These are phyloP conservation scores for Peromyscus melanophrys DNA, from an alignment of 2,797 vertebrate species.

Conservation along the genomic window DNA sequence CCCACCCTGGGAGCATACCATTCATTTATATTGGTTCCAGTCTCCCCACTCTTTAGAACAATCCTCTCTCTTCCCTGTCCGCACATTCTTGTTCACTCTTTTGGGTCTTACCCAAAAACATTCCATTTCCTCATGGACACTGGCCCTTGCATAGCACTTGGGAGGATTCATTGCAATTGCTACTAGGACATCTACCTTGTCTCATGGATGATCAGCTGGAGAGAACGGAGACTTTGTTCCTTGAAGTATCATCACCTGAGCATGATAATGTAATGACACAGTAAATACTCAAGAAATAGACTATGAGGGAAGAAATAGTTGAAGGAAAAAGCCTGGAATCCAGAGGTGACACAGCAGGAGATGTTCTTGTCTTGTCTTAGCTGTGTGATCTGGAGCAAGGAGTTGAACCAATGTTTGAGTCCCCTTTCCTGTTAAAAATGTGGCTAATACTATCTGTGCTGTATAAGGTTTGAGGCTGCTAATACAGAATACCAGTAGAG, in stretches of 20 bases:
- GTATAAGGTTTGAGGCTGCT: neutral
- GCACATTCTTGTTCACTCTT: slow-evolving; percentile 25
- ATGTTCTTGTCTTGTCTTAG: neutral
- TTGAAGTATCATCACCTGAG: neutral
- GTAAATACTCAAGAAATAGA: slow-evolving; percentile 9
- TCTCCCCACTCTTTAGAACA: slow-evolving; percentile 21
- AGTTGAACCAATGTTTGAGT: neutral
- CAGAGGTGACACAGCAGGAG: neutral
- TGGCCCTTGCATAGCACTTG: neutral
- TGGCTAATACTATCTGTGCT: neutral
- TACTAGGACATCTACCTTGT: neutral
- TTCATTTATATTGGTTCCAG: neutral
- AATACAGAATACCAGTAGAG: neutral
- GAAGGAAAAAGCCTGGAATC: neutral
- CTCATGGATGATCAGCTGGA: neutral
- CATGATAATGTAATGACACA: neutral
- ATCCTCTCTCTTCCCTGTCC: neutral
- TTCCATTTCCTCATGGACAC: neutral
- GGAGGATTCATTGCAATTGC: neutral
- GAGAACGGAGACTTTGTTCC: neutral
- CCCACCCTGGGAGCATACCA: neutral
- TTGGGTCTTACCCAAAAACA: slow-evolving; percentile 38
- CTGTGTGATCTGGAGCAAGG: neutral
- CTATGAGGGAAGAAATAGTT: neutral
- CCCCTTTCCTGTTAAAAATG: slow-evolving; percentile 48